These are phyloP conservation scores for Ceratina australensis DNA, from an alignment of 1,140 invertebrate genomes.

Conservation along the genomic window DNA sequence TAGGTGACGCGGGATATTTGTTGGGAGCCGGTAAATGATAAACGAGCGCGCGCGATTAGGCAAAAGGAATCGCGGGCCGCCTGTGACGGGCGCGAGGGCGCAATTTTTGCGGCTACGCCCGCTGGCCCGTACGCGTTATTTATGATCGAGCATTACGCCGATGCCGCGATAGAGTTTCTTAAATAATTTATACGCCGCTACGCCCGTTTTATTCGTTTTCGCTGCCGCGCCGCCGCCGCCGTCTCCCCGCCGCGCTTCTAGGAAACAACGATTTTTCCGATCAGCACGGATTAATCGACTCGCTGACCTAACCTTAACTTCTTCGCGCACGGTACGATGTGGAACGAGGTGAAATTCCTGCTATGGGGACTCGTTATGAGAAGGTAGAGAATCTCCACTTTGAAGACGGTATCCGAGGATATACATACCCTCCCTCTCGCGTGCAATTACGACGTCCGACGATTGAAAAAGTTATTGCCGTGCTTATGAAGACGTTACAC, in stretches of 20 bases:
- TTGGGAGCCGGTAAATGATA: slow-evolving; percentile 46
- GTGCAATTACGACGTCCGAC: no score
- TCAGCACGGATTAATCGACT: slow-evolving; percentile 50
- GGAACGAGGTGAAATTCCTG: slow-evolving; percentile 47
- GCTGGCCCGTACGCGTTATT: slow-evolving; percentile 58
- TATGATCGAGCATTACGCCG: slow-evolving; percentile 59
- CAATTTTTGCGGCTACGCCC: slow-evolving; percentile 52
- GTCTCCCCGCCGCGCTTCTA: slow-evolving; percentile 14
- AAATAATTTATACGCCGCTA: slow-evolving; percentile 62
- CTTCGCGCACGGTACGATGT: slow-evolving; percentile 22
- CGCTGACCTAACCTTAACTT: slow-evolving; percentile 45
- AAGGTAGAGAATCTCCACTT: background rate
- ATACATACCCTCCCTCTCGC: background rate
- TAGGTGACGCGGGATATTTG: slow-evolving; percentile 45
- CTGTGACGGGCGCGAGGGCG: background rate
- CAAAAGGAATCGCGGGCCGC: slow-evolving; percentile 49
- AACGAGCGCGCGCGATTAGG: slow-evolving; percentile 53
- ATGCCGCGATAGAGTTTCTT: slow-evolving; percentile 62
- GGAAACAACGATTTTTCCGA: slow-evolving; percentile 48
- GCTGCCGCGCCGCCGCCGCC: background rate
- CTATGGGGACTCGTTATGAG: slow-evolving; percentile 25
- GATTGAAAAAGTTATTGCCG: no score
- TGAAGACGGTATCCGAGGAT: background rate
- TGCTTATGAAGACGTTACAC: no score
- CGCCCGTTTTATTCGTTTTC: slow-evolving; percentile 51